phyloP scores from a whole-genome alignment of 2,797 vertebrate species.

The Scolopax bukidnonensis region DNA sequence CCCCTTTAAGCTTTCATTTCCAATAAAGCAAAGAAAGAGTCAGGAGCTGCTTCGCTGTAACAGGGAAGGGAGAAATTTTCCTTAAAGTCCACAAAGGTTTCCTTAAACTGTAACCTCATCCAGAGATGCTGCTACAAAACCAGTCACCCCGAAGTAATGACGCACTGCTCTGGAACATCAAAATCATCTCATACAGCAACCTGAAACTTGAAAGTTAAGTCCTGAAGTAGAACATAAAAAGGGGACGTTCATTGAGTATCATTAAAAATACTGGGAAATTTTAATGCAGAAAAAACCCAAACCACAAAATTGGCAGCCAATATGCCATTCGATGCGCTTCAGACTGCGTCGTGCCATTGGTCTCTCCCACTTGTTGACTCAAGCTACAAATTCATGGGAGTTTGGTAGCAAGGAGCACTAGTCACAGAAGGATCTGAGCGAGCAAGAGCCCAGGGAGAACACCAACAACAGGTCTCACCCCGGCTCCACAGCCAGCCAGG shows the following conservation, averaged over 20 bases:
- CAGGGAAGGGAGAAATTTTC: neutral
- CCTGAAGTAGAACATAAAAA: neutral
- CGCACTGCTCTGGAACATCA: neutral
- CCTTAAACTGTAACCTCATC: neutral
- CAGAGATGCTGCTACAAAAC: neutral
- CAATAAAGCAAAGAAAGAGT: neutral
- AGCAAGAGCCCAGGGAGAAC: neutral
- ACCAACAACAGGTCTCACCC: neutral
- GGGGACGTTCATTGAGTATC: neutral
- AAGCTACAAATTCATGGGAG: neutral
- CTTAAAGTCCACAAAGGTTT: neutral
- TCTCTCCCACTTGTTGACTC: neutral
- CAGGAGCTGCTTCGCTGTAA: neutral
- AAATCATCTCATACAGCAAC: neutral
- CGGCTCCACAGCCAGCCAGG: neutral
- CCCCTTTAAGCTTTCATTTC: neutral
- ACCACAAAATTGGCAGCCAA: slow-evolving; percentile 33
- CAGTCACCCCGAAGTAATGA: neutral
- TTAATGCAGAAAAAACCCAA: slow-evolving; percentile 22
- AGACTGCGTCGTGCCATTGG: neutral
- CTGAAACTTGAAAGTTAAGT: neutral
- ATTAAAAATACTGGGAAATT: slow-evolving; percentile 28
- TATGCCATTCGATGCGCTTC: neutral
- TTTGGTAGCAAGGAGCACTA: neutral
- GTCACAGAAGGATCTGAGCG: neutral